These are phyloP conservation scores for Heliornis fulica DNA, from an alignment of 2,113 vertebrate genomes.

Conservation along the genomic window DNA sequence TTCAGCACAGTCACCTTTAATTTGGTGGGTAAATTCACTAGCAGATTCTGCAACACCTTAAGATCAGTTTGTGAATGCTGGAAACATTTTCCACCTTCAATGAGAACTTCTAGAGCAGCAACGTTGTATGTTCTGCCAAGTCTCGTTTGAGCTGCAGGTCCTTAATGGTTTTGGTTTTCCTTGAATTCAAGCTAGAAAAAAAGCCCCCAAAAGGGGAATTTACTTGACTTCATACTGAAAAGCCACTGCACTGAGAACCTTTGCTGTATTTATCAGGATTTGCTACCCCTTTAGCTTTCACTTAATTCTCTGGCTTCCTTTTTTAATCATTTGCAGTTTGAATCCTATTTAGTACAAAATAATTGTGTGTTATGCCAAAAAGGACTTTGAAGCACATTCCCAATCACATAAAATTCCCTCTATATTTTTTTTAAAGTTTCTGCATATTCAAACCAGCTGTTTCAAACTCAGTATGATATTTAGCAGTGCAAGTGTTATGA, in stretches of 20 bases:
- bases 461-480: neutral
- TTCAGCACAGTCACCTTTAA: neutral
- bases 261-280: neutral
- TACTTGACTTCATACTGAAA: neutral
- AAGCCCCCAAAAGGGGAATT: neutral
- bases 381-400: neutral
- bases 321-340: neutral
- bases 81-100: neutral
- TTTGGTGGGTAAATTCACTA: neutral
- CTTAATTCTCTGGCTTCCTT: neutral
- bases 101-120: neutral
- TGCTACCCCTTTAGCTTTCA: neutral
- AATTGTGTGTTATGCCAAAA: neutral
- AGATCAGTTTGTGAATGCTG: neutral
- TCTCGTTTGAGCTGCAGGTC: neutral
- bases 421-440: neutral
- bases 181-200: neutral
- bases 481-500: neutral
- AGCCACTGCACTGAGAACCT: neutral
- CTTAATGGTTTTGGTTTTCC: neutral
- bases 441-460: neutral
- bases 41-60: neutral
- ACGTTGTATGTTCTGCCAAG: neutral
- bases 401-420: neutral
- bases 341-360: neutral